These are phyloP conservation scores for Aricia agestis DNA, from an alignment of 1,140 invertebrate species.

Conservation along the genomic window DNA sequence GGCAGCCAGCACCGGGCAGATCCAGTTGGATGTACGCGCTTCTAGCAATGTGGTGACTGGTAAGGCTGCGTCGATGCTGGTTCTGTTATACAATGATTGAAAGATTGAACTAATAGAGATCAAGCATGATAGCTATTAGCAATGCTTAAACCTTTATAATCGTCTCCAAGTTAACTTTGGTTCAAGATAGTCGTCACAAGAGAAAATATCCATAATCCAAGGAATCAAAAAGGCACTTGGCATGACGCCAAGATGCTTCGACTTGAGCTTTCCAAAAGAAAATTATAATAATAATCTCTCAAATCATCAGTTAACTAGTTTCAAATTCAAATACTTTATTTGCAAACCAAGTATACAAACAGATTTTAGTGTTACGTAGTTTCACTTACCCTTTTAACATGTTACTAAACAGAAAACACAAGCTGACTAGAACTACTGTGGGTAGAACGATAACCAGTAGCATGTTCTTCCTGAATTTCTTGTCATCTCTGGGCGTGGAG, in stretches of 20 bases:
- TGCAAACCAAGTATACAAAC: no score
- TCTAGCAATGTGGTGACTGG: slow-evolving; percentile 80
- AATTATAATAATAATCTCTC: no score
- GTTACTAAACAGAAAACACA: slow-evolving; percentile 67
- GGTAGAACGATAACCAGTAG: slow-evolving; percentile 56
- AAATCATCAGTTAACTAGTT: no score
- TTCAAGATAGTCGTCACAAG: no score
- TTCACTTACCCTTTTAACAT: slow-evolving; percentile 61
- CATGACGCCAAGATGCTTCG: no score
- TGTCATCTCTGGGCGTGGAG: slow-evolving; percentile 51
- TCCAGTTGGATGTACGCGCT: slow-evolving; percentile 77
- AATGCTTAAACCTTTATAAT: no score
- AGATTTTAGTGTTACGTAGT: background rate
- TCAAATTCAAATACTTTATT: no score
- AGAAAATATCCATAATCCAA: no score
- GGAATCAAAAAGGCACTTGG: no score
- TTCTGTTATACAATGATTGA: slow-evolving; percentile 37
- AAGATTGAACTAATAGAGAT: background rate
- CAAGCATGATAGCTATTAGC: no score
- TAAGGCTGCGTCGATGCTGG: slow-evolving; percentile 74
- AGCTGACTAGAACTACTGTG: slow-evolving; percentile 46
- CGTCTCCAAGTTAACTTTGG: no score
- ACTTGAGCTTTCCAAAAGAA: no score
- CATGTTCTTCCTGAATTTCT: slow-evolving; percentile 50
- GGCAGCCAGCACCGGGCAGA: slow-evolving; percentile 78